phyloP scores from a whole-genome alignment of 2,113 vertebrate genomes.

The Chascanopsetta lugubris region DNA sequence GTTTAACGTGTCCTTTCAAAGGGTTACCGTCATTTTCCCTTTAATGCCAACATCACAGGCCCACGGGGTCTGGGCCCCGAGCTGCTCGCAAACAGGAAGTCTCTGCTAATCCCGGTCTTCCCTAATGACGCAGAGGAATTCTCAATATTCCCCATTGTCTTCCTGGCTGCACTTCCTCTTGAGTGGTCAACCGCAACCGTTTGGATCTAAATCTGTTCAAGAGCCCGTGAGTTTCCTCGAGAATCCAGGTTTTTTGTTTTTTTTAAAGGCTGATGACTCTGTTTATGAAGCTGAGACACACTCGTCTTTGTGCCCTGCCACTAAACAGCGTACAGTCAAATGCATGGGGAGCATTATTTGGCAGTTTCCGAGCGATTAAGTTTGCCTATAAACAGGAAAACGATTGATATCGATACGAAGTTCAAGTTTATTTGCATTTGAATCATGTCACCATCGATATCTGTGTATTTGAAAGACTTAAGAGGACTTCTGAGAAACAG shows the following conservation, averaged over 20 bases:
- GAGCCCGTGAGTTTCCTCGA: background rate
- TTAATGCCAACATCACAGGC: slow-evolving; percentile 71
- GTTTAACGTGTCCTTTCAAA: slow-evolving; percentile 64
- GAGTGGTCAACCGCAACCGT: slow-evolving; percentile 11
- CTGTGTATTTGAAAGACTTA: no score
- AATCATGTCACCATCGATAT: no score
- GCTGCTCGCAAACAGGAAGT: slow-evolving; percentile 73
- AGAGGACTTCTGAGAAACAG: no score
- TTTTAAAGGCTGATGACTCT: background rate
- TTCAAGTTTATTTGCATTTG: background rate
- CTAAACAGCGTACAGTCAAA: background rate
- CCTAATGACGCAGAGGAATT: slow-evolving; percentile 69
- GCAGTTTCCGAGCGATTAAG: background rate
- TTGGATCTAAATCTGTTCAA: slow-evolving; percentile 6
- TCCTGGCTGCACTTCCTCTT: slow-evolving; percentile 45
- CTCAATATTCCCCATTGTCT: slow-evolving; percentile 66
- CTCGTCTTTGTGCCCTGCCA: background rate
- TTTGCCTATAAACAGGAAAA: background rate
- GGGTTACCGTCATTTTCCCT: slow-evolving; percentile 50
- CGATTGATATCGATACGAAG: no score
- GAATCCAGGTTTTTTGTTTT: background rate
- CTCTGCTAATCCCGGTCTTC: slow-evolving; percentile 62
- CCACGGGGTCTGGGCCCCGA: slow-evolving; percentile 42
- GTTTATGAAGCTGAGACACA: background rate
- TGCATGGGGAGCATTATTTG: background rate